Evolutionary conservation across 2,797 vertebrate species (phyloP).

Genomic region (Paramormyrops hopkinsi): DNA sequence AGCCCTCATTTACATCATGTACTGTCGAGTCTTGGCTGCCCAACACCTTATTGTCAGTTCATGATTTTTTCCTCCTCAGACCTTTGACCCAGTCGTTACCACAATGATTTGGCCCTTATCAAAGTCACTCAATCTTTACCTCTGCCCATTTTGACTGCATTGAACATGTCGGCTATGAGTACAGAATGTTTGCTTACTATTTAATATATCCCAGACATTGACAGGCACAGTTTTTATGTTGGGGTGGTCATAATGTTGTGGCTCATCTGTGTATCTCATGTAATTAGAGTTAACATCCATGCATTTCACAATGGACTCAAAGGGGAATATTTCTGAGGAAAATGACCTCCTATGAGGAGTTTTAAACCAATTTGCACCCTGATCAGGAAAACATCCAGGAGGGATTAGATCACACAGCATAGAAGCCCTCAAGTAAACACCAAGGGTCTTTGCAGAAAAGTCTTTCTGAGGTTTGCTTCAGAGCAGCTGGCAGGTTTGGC

Average conservation of each 20-base stretch:
- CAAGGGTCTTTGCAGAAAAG: not conserved
- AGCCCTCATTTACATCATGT: not conserved
- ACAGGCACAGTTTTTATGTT: not conserved
- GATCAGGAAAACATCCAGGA: constrained; percentile 25
- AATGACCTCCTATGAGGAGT: not conserved
- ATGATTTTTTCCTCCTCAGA: no score
- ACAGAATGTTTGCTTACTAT: not conserved
- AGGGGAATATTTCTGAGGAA: not conserved
- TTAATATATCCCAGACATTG: not conserved
- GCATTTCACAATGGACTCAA: not conserved
- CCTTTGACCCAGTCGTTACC: not conserved
- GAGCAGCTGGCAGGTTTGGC: not conserved
- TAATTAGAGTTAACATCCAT: not conserved
- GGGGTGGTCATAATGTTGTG: not conserved
- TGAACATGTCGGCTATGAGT: not conserved
- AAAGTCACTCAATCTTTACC: not conserved
- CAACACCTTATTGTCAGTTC: not conserved
- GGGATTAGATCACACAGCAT: constrained; percentile 20
- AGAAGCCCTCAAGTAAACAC: not conserved
- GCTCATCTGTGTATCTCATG: not conserved
- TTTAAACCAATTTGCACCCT: not conserved
- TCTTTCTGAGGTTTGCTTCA: not conserved
- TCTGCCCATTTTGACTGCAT: not conserved
- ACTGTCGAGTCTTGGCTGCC: not conserved
- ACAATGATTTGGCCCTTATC: not conserved